Conservation (phyloP, 2,888 invertebrate genomes). For the Tillus elongatus region DNA sequence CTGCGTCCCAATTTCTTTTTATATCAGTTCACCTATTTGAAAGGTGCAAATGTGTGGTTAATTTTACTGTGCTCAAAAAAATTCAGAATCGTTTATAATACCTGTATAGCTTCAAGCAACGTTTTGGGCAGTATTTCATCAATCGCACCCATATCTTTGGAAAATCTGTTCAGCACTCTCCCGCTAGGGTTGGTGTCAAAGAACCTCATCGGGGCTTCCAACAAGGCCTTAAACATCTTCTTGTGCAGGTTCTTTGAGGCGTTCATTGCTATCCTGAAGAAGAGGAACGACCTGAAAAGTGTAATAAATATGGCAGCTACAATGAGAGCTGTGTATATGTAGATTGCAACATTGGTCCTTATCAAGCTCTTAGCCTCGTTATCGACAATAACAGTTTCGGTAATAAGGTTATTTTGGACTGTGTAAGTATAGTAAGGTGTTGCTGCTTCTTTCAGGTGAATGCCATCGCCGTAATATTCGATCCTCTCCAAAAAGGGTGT, state of each 20-base stretch:
- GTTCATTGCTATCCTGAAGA: slow-evolving; percentile 63
- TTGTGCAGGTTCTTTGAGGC: slow-evolving; percentile 70
- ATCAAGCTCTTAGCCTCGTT: slow-evolving; percentile 16
- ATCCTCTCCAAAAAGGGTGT: too few relatives aligned
- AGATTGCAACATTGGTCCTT: slow-evolving; percentile 24
- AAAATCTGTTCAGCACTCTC: slow-evolving; percentile 64
- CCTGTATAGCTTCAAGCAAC: slow-evolving; percentile 48
- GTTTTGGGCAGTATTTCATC: slow-evolving; percentile 49
- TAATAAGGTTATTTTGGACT: slow-evolving; percentile 9
- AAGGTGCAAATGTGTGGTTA: too few relatives aligned
- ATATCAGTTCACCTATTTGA: too few relatives aligned
- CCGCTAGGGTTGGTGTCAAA: slow-evolving; percentile 80
- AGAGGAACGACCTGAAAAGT: slow-evolving; percentile 55
- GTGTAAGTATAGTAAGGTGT: slow-evolving; percentile 12
- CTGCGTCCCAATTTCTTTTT: too few relatives aligned
- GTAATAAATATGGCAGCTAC: slow-evolving; percentile 50
- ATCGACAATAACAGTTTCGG: slow-evolving; percentile 12
- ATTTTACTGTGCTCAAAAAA: too few relatives aligned
- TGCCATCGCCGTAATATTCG: neutral
- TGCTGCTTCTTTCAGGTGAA: neutral
- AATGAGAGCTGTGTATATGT: slow-evolving; percentile 50
- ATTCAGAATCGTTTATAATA: too few relatives aligned
- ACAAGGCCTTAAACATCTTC: slow-evolving; percentile 64
- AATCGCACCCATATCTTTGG: slow-evolving; percentile 61
- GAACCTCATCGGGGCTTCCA: slow-evolving; percentile 65